Base-by-base conservation (phyloP, 1,140 invertebrate genomes). In the Leptestheria dahalacensis region DNA sequence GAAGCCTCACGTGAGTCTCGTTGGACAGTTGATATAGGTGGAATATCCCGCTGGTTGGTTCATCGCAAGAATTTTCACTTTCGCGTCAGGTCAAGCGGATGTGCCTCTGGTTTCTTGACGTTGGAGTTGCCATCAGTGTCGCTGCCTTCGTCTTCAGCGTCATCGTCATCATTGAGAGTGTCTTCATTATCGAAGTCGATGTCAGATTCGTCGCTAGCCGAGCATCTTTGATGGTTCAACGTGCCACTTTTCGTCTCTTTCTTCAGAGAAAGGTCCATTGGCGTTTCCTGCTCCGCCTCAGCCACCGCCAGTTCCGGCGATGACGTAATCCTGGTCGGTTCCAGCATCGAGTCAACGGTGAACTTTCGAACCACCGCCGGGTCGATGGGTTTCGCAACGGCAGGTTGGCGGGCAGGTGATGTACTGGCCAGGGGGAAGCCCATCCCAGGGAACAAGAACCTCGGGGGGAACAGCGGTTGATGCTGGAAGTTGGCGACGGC, bases 331-430 rank as follows among this genome's bases (percentile, higher is more conserved):
- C 49, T 71, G 41, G 29, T 29, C 11, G 50, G 54, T 63, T 85
- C 82, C 15, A 86, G 69, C 23, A 85, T 79, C 3, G 80, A 81
- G 64, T 86, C 83, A 61, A 84, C 72, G 66, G 83, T 84, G 67
- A 83, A 82, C 48, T 83, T 71, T 62, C 85, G 85, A 10, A 77
- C 76, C 56, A 77, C 78, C 4, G 77, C 74, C 58, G 82, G 80
- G 0, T 20, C 51, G 18, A 20, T 24, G 4, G 52, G 46, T 28
- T 48, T 41, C n/a, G 46, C 52, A 28, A 29, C 1, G 46, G 28
- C 2, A 20, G 33, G 33, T 33, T 60, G 48, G 28, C 21, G 23
- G 25, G 74, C 73, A 12, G 50, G 49, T 24, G 57, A 33, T 3
- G 48, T 33, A 10, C 47, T 20, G 15, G 59, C 48, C 24, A 41